Base-by-base conservation (phyloP, 2,797 vertebrate genomes). In the Garrulus glandarius region DNA sequence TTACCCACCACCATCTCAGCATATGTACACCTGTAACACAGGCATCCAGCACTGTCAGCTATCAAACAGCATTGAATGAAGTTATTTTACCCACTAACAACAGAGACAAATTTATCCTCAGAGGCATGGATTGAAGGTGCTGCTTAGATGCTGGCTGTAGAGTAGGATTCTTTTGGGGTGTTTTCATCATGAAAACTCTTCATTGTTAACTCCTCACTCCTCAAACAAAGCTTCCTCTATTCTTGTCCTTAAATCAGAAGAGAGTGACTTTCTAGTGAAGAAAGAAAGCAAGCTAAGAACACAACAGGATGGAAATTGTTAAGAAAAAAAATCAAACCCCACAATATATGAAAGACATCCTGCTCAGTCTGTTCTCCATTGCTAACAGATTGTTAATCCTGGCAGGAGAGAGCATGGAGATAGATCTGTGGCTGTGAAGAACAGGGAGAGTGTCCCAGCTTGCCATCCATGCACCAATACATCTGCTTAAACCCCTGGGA, bases 171-270 rank as follows among this genome's bases (percentile, higher is more conserved):
- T 71, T 93, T 63, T 36, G 8, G 34, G 11, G 30, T 36, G 4
- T 86, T 91, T 90, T 93, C 67, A 89, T 80, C 5, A 75, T 57
- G 64, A 89, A 87, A 93, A 96, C 44, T n/a, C 47, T 52, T 84
- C 56, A 67, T 2, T 81, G 27, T 64, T 70, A 91, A 56, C 50
- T 85, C 49, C 55, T 86, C 37, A 46, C 11, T 55, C 46, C 24
- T 84, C 64, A 55, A 87, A 95, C 44, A 86, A 94, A 93, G 53
- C 20, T 80, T 77, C 34, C n/a, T 89, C 43, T 94, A 43, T 65
- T 84, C 59, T 64, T 60, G 43, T 17, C 53, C 77, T 96, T 94
- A 79, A 91, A 90, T 75, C 64, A 82, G 63, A 95, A 89, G 17
- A 30, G 21, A 94, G 27, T 53, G 63, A 85, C 60, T 84, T 86